Evolutionary conservation across 1,140 invertebrate species (phyloP).

Genomic region (Temnothorax curvispinosus): DNA sequence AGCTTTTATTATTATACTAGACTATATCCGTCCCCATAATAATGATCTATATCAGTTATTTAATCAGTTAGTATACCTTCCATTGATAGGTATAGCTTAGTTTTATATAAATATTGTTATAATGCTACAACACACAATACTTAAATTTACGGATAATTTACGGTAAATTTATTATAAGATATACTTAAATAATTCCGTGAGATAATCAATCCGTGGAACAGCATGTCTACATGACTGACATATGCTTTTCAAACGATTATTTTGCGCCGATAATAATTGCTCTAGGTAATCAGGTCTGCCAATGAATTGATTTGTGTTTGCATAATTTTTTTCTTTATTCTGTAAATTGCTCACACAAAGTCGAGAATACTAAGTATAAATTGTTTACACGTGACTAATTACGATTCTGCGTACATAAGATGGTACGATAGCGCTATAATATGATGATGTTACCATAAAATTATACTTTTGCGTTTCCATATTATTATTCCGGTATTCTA

Average conservation of each 20-base stretch:
- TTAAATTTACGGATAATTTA: not conserved
- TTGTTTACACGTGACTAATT: constrained; percentile 60
- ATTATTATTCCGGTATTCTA: not conserved
- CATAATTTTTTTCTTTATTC: constrained; percentile 54
- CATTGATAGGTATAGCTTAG: not conserved
- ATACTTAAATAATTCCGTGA: not conserved
- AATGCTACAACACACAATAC: not conserved
- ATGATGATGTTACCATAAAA: not conserved
- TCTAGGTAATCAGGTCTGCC: constrained; percentile 61
- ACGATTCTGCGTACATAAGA: constrained; percentile 25
- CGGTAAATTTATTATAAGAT: not conserved
- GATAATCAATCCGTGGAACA: not conserved
- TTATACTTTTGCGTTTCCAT: constrained; percentile 1
- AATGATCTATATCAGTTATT: not conserved
- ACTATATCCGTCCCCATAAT: not conserved
- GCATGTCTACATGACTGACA: not conserved
- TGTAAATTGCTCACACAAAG: constrained; percentile 44
- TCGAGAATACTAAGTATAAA: constrained; percentile 59
- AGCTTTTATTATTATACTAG: not conserved
- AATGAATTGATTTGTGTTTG: constrained; percentile 69
- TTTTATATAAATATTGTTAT: not conserved
- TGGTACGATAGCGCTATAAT: not conserved
- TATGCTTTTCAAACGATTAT: constrained; percentile 22
- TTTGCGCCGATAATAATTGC: constrained; percentile 59
- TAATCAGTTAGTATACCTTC: not conserved